Evolutionary conservation across 53 echinoderm and acorn worm species (phyloP).

Genomic region (Echinometra lucunter): DNA sequence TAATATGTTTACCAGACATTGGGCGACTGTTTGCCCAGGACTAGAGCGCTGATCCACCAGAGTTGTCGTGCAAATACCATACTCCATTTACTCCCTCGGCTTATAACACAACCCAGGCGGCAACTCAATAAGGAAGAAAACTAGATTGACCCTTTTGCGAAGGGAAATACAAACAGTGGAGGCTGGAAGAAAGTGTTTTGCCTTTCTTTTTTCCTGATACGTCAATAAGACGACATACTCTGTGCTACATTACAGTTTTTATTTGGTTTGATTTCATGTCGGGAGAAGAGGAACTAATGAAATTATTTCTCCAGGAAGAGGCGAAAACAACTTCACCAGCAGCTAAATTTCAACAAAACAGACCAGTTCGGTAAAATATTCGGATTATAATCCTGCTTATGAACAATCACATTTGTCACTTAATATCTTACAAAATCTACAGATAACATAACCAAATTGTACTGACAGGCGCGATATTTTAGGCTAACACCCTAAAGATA

Average conservation of each 20-base stretch:
- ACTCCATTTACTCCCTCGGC: constrained; percentile 25
- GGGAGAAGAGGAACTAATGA: constrained; percentile 9
- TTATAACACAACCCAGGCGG: constrained; percentile 26
- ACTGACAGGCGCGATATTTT: background rate
- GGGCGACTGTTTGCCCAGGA: constrained; percentile 44
- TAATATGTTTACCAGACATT: constrained; percentile 65
- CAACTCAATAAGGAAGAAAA: background rate
- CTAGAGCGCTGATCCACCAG: constrained; percentile 26
- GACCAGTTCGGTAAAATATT: background rate
- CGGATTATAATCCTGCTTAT: background rate
- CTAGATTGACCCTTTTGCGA: constrained; percentile 20
- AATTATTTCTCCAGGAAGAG: constrained; percentile 36
- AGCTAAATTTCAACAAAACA: background rate
- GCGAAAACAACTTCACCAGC: background rate
- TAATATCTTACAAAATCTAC: background rate
- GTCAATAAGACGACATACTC: background rate
- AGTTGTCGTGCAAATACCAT: constrained; percentile 49
- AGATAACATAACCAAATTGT: background rate
- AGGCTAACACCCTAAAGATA: background rate
- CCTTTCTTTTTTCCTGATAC: background rate
- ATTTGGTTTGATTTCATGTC: background rate
- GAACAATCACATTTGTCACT: background rate
- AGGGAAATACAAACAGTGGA: constrained; percentile 21
- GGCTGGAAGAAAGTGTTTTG: constrained; percentile 16
- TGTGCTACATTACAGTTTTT: constrained; percentile 3